phyloP scores from a whole-genome alignment of 2,888 invertebrate species.

The Pristionchus maxplancki region DNA sequence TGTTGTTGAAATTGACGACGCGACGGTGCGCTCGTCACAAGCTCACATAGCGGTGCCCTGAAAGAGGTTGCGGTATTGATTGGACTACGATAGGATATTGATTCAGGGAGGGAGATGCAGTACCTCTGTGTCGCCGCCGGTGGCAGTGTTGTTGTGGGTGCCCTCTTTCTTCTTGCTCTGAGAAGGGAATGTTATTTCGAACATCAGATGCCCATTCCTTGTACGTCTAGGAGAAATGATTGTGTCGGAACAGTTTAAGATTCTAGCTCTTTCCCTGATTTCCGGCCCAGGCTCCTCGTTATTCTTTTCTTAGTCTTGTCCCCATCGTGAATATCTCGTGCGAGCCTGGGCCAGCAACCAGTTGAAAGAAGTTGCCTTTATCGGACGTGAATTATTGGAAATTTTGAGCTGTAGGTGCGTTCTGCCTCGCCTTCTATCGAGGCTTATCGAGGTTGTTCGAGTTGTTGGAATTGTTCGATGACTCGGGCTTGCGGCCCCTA shows the following conservation, averaged over 20 bases:
- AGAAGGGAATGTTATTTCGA: background rate
- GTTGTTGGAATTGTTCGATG: too few relatives aligned
- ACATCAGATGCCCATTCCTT: too few relatives aligned
- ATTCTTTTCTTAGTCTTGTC: background rate
- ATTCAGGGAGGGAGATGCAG: background rate
- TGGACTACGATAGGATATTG: background rate
- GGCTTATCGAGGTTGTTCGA: too few relatives aligned
- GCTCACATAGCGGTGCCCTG: constrained; percentile 18
- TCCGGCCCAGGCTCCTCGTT: background rate
- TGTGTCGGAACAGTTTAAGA: background rate
- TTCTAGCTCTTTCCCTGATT: background rate
- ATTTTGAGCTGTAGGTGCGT: too few relatives aligned
- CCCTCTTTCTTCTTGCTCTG: background rate
- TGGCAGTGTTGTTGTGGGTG: background rate
- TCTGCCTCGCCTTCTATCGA: too few relatives aligned
- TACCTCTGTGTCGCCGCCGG: background rate
- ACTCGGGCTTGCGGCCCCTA: too few relatives aligned
- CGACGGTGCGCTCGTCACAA: background rate
- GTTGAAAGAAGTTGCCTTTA: too few relatives aligned
- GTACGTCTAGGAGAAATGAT: background rate
- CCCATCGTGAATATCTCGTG: too few relatives aligned
- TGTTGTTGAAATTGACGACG: background rate
- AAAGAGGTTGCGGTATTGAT: too few relatives aligned
- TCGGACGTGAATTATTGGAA: too few relatives aligned
- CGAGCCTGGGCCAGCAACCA: too few relatives aligned